phyloP scores from a whole-genome alignment of 2,797 vertebrate species.

The Phalanger gymnotis region DNA sequence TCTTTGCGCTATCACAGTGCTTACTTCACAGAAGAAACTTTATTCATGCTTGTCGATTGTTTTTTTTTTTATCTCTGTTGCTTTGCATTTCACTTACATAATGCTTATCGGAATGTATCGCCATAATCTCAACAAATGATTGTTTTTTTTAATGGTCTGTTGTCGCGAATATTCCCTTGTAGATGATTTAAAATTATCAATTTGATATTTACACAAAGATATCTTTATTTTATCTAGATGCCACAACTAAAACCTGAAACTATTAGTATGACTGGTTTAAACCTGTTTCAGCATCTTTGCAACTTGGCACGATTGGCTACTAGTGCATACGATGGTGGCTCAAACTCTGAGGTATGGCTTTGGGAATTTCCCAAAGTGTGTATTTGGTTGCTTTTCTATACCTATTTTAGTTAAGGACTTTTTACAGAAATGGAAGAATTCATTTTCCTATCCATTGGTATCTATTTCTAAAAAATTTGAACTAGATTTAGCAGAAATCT shows the following conservation, averaged over 20 bases:
- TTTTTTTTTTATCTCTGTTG: not conserved
- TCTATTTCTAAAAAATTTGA: not conserved
- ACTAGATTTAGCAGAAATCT: not conserved
- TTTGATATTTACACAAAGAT: constrained; percentile 57
- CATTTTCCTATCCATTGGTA: not conserved
- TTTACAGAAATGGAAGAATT: not conserved
- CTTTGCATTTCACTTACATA: not conserved
- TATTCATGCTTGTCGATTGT: not conserved
- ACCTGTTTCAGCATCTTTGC: constrained; percentile 98
- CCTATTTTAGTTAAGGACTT: not conserved
- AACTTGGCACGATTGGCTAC: constrained; percentile 97
- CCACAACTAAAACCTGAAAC: constrained; percentile 98
- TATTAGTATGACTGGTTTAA: constrained; percentile 99
- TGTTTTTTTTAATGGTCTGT: not conserved
- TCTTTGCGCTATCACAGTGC: not conserved
- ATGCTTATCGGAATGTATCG: not conserved
- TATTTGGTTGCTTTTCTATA: constrained; percentile 73
- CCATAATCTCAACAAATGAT: not conserved
- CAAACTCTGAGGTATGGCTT: constrained; percentile 94
- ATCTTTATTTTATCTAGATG: constrained; percentile 88
- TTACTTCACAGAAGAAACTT: not conserved
- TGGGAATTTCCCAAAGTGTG: constrained; percentile 86
- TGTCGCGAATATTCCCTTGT: not conserved
- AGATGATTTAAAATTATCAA: not conserved
- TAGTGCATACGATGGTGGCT: constrained; percentile 95